Evolutionary conservation across 1,140 invertebrate genomes (phyloP).

Genomic region (Antheraea pernyi): DNA sequence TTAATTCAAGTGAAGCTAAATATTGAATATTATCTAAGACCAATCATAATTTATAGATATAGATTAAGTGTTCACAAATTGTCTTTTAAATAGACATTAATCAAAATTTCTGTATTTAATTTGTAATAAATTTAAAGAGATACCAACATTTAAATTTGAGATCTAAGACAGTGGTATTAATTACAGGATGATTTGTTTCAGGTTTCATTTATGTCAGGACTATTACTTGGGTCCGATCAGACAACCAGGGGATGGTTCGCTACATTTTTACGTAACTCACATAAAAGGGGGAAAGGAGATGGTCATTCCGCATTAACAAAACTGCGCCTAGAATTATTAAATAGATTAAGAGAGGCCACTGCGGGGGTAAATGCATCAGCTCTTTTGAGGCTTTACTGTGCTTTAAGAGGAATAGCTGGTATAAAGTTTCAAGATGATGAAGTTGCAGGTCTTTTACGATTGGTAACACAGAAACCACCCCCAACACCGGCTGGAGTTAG

Average conservation of each 20-base stretch:
- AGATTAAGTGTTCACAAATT: too few species aligned
- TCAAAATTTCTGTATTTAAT: too few species aligned
- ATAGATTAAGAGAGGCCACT: constrained; percentile 75
- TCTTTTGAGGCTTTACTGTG: constrained; percentile 89
- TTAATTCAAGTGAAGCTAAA: too few species aligned
- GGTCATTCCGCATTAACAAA: constrained; percentile 85
- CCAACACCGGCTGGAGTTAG: constrained; percentile 93
- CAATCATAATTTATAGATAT: too few species aligned
- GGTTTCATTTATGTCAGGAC: constrained; percentile 94
- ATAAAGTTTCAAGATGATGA: constrained; percentile 97
- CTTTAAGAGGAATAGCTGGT: constrained; percentile 93
- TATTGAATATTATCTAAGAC: too few species aligned
- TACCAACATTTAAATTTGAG: too few species aligned
- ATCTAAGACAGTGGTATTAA: too few species aligned
- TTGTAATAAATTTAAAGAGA: too few species aligned
- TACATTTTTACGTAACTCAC: constrained; percentile 92
- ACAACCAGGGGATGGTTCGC: constrained; percentile 95
- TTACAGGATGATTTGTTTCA: constrained; percentile 34
- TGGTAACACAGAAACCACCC: constrained; percentile 95
- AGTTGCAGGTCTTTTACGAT: constrained; percentile 88
- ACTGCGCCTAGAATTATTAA: constrained; percentile 89
- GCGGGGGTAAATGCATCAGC: constrained; percentile 70
- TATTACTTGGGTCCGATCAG: constrained; percentile 94
- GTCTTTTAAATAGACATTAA: too few species aligned
- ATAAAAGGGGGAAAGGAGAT: constrained; percentile 91